Percentiles rank a stretch among this genome's conserved stretches.
phyloP scores from a whole-genome alignment of 2,888 invertebrate genomes.

The Hyles lineata region DNA sequence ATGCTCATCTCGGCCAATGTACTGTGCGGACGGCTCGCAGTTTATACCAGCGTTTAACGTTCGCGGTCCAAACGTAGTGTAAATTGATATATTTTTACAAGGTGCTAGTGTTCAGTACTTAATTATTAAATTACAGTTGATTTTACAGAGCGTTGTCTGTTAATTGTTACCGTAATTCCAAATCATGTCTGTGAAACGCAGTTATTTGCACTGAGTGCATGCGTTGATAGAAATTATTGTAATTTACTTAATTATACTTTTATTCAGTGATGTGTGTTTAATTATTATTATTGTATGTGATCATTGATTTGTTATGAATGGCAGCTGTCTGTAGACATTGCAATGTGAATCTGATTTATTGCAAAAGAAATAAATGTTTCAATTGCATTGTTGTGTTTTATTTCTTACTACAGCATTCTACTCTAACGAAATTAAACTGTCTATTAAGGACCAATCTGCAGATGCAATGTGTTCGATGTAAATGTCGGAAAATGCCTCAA shows the following conservation, averaged over 20 bases:
- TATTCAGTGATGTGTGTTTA: conserved; percentile 52
- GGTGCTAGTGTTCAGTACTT: conserved; percentile 25
- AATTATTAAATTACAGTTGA: conserved; percentile 9
- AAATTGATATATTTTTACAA: conserved; percentile 31
- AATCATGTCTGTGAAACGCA: conserved; percentile 13
- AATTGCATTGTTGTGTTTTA: conserved; percentile 41
- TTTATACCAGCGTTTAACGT: not conserved
- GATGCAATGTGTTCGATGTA: no score
- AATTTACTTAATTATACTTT: conserved; percentile 42
- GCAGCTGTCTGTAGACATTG: conserved; percentile 23
- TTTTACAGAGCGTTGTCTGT: not conserved
- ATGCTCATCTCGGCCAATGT: not conserved
- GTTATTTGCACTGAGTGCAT: conserved; percentile 30
- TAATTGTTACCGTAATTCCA: conserved; percentile 28
- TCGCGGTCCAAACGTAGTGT: conserved; percentile 8
- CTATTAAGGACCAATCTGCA: conserved; percentile 47
- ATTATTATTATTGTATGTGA: conserved; percentile 52
- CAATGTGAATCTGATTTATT: conserved; percentile 44
- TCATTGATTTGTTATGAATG: conserved; percentile 45
- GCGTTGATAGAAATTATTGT: conserved; percentile 29
- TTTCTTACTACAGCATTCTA: not conserved
- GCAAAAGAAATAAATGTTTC: conserved; percentile 67
- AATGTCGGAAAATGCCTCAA: no score
- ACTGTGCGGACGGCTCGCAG: conserved; percentile 1
- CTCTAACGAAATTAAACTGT: not conserved